These are phyloP conservation scores for Vesta saturnalis DNA, from an alignment of 2,888 invertebrate genomes.

Conservation along the genomic window DNA sequence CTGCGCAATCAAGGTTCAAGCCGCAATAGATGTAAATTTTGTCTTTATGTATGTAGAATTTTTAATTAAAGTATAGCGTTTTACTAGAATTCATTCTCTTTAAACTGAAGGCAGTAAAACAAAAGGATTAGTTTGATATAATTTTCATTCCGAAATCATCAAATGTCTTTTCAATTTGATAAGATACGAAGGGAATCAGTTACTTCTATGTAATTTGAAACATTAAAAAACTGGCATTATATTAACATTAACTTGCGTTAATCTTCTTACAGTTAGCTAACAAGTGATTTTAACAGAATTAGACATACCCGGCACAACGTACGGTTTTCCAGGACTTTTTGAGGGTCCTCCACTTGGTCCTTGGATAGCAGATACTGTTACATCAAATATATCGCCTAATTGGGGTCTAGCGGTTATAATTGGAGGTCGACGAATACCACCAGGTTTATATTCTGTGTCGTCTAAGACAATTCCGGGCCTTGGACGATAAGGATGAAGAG, in stretches of 20 bases:
- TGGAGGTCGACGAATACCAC: conserved; percentile 61
- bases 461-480: conserved; percentile 88
- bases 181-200: too few species aligned
- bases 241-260: too few species aligned
- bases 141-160: too few species aligned
- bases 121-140: too few species aligned
- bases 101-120: too few species aligned
- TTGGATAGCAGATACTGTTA: conserved; percentile 88
- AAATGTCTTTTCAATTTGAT: background rate
- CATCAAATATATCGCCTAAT: conserved; percentile 83
- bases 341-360: conserved; percentile 73
- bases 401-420: conserved; percentile 63
- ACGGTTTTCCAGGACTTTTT: conserved; percentile 63
- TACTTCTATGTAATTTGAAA: too few species aligned
- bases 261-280: background rate
- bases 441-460: conserved; percentile 82
- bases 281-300: background rate
- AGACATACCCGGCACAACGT: conserved; percentile 64
- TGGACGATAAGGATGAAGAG: conserved; percentile 74
- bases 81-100: too few species aligned
- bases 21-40: too few species aligned
- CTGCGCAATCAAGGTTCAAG: too few species aligned
- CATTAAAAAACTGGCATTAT: too few species aligned
- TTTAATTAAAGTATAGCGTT: too few species aligned
- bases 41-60: too few species aligned